Evolutionary conservation across 2,113 vertebrate genomes (phyloP).

Genomic region (Macrotus californicus): DNA sequence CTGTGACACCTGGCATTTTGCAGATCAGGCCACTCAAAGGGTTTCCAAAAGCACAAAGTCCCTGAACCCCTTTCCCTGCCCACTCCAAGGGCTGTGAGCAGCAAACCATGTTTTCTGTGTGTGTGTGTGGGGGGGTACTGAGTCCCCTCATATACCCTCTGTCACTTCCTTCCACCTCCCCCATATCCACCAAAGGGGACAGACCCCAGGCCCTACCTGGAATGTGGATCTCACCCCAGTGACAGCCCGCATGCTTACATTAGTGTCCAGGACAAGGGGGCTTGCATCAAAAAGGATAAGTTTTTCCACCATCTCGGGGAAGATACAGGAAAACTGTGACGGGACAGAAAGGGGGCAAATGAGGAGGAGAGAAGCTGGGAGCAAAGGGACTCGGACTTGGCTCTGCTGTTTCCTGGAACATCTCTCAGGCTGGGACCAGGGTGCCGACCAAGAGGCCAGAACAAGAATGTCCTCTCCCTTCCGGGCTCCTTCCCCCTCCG

Average conservation of each 20-base stretch:
- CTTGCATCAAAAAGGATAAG: conserved; percentile 85
- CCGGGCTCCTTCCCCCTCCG: neutral
- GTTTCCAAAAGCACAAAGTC: neutral
- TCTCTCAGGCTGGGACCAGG: neutral
- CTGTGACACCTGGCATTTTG: neutral
- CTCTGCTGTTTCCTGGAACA: neutral
- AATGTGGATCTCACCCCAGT: neutral
- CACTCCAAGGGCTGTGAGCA: neutral
- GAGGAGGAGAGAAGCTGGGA: neutral
- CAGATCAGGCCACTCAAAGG: neutral
- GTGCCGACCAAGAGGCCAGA: neutral
- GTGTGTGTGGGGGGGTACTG: rapidly evolving
- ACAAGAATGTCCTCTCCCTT: neutral
- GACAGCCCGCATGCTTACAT: conserved; percentile 58
- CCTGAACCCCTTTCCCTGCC: neutral
- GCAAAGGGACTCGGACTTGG: too few species aligned
- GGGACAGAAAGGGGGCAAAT: too few species aligned
- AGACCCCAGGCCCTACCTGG: neutral
- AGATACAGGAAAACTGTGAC: conserved; percentile 86
- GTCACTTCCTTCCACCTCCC: neutral
- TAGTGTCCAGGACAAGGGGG: conserved; percentile 79
- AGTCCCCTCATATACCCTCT: neutral
- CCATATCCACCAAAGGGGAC: neutral
- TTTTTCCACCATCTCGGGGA: conserved; percentile 91
- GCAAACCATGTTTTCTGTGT: neutral